Conservation (phyloP, 2,113 vertebrate genomes). For the Thalassarche chlororhynchos region DNA sequence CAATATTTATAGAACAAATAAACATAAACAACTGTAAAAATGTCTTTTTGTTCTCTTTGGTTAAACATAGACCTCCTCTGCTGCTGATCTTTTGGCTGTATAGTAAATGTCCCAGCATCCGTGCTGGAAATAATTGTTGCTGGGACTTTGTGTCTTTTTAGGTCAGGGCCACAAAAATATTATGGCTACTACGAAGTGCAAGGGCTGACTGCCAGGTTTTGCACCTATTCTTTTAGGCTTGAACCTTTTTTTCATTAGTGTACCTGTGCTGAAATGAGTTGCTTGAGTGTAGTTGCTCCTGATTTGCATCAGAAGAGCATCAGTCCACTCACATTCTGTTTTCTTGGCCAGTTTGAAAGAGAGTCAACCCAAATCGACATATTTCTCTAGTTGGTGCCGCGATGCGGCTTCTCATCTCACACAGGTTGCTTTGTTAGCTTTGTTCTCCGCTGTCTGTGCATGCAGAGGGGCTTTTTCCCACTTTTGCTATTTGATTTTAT, state of each 20-base stretch:
- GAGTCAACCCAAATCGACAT: neutral
- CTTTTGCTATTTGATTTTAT: neutral
- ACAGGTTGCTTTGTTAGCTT: neutral
- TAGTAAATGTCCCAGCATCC: neutral
- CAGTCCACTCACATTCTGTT: neutral
- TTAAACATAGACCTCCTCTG: neutral
- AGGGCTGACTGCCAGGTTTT: neutral
- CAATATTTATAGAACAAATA: conserved; percentile 1
- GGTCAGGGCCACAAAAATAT: neutral
- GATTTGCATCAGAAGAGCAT: neutral
- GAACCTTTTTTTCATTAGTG: neutral
- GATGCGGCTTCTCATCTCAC: neutral
- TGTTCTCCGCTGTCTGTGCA: neutral
- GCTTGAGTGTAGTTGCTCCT: neutral
- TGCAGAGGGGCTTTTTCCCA: neutral
- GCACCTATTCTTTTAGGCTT: neutral
- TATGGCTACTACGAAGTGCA: accelerated
- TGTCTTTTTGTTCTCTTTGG: neutral
- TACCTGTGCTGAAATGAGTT: neutral
- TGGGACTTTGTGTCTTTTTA: neutral
- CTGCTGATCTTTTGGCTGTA: neutral
- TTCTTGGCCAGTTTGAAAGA: neutral
- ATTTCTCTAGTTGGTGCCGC: neutral
- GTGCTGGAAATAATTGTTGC: neutral
- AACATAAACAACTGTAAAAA: conserved; percentile 13